These are phyloP conservation scores for Anguilla pacifica DNA, from an alignment of 2,797 vertebrate genomes.

Conservation along the genomic window DNA sequence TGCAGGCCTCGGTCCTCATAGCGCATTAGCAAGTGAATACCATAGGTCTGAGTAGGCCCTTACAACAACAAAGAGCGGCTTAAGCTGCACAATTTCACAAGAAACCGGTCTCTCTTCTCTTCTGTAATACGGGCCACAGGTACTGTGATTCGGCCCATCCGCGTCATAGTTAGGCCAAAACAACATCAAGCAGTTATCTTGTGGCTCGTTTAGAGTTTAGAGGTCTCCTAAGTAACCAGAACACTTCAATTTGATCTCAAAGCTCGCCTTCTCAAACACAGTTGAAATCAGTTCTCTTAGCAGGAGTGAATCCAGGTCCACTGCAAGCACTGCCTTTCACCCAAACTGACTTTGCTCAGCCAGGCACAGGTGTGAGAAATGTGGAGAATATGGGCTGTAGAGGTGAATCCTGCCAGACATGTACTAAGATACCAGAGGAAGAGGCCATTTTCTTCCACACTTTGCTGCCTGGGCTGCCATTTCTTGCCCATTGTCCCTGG, in stretches of 20 bases:
- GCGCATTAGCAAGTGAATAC: not conserved
- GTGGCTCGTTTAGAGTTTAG: not conserved
- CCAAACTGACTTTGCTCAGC: not conserved
- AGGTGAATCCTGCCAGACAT: not conserved
- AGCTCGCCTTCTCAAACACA: no score
- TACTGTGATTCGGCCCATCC: not conserved
- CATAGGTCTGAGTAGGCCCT: not conserved
- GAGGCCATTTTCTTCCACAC: not conserved
- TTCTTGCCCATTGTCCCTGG: not conserved
- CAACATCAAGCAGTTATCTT: not conserved
- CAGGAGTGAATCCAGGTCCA: not conserved
- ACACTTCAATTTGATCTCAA: no score
- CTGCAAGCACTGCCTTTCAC: not conserved
- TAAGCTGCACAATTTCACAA: not conserved
- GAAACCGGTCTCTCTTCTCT: not conserved
- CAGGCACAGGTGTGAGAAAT: not conserved
- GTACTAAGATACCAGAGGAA: not conserved
- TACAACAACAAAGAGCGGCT: not conserved
- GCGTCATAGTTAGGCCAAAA: not conserved
- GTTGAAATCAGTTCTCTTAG: not conserved
- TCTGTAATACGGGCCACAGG: not conserved
- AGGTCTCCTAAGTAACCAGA: not conserved
- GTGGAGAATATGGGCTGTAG: not conserved
- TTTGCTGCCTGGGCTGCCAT: not conserved
- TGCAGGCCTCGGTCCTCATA: not conserved